Evolutionary conservation across 2,797 vertebrate genomes (phyloP).

Genomic region (Tinamus major): DNA sequence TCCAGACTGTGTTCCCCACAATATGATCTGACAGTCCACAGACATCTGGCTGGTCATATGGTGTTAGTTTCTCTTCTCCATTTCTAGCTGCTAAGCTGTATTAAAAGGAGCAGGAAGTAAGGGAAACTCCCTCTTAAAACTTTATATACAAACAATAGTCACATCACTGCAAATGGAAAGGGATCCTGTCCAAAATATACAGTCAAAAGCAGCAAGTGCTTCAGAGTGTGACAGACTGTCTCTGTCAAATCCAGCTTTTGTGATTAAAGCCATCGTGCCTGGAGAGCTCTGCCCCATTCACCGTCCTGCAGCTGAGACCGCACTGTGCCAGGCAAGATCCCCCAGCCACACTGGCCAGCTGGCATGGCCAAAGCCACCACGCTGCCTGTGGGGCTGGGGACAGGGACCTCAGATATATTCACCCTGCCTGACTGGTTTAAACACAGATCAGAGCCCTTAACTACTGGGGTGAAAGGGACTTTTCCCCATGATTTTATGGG

Average conservation of each 20-base stretch:
- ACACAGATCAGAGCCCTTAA: neutral
- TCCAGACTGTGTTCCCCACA: conserved; percentile 18
- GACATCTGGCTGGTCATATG: conserved; percentile 64
- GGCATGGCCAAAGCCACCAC: no score
- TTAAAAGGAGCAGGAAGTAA: conserved; percentile 43
- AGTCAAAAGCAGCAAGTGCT: neutral
- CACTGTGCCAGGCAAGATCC: neutral
- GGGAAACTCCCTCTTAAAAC: conserved; percentile 24
- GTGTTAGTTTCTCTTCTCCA: conserved; percentile 25
- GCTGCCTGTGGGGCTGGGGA: neutral
- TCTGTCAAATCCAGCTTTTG: neutral
- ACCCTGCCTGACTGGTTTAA: neutral
- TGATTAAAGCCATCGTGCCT: neutral
- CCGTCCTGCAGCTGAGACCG: fast-evolving
- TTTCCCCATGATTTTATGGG: neutral
- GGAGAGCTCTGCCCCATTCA: neutral
- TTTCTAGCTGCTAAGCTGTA: conserved; percentile 19
- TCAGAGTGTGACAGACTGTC: neutral
- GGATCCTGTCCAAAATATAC: conserved; percentile 11
- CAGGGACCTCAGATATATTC: neutral
- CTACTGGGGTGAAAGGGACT: neutral
- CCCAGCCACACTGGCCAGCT: fast-evolving
- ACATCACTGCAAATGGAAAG: conserved; percentile 39
- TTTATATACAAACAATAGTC: conserved; percentile 30
- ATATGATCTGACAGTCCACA: conserved; percentile 50